Evolutionary conservation across 2,888 invertebrate species (phyloP), one percentile per base, ranked within the genome.

Genomic region (Leucophenga maculata): DNA sequence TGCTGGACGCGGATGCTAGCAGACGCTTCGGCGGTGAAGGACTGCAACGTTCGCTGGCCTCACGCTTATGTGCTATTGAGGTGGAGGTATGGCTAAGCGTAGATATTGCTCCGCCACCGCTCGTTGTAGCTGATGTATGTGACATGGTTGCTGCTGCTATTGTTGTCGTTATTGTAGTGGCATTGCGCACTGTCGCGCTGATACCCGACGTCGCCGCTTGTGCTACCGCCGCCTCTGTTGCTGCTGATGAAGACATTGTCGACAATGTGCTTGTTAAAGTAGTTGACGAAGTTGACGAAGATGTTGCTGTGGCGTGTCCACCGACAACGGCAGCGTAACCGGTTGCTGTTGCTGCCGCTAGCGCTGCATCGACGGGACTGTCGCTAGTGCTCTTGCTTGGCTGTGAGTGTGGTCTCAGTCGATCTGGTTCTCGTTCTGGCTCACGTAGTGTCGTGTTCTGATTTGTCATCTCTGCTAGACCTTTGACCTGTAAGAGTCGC

Each of bases 381-480:
- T 84, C 85, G 77, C 85, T 84, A 67, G 85, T 77, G 69, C 77
- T 86, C 70, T 79, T 86, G 69, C 77, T 75, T 57, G 85, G 80
- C 81, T 88, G 88, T 76, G 88, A 86, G 75, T 88, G 88, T 60
- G 88, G 88, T 79, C 89, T 86, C 82, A 89, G 77, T 69, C 88
- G 86, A 74, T 89, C 86, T 79, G 88, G 84, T 81, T 92, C 90
- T 86, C 91, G 89, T 86, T 89, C 86, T 81, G 89, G 85, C 77
- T 90, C 85, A 80, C 90, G 83, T 78, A 90, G 86, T 80, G 92
- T 92, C 74, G 90, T 90, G 86, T 93, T 93, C 88, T 94, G 90
- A 88, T 94, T 94, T 87, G 95, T 95, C 94, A 96, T 96, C 90
- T 96, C 96, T 90, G 96, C 95, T 87, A 97, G 91, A 86, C 96